Percentiles rank a stretch among this genome's conserved stretches.
Evolutionary conservation across 2,113 vertebrate genomes (phyloP).

Genomic region (Cricetomys ansorgei): DNA sequence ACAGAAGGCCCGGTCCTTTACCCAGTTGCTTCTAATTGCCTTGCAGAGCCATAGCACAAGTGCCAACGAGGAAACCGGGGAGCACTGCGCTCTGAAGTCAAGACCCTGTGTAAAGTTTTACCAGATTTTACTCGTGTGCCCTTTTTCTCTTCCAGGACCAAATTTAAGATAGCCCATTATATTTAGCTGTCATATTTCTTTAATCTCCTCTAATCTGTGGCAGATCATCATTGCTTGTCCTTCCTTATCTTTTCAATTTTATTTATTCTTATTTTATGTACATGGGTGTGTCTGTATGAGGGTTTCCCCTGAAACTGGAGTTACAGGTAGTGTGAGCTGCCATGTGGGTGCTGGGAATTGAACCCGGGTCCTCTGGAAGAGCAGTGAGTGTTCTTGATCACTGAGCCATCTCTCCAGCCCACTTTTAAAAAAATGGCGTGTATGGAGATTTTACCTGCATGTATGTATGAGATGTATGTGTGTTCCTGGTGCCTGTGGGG

Average conservation of each 20-base stretch:
- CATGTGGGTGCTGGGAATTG: neutral
- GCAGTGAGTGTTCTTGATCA: neutral
- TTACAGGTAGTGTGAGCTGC: neutral
- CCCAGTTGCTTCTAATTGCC: neutral
- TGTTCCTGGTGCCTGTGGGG: neutral
- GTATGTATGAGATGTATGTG: neutral
- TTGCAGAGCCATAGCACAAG: neutral
- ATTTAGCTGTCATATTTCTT: neutral
- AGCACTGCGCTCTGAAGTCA: neutral
- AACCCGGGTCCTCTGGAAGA: neutral
- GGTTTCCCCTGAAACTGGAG: neutral
- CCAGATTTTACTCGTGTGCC: neutral
- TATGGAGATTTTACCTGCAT: neutral
- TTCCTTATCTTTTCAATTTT: neutral
- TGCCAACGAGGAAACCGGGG: neutral
- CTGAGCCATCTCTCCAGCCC: neutral
- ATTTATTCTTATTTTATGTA: neutral
- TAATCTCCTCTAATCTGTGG: neutral
- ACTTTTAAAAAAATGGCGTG: neutral
- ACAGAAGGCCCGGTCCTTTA: neutral
- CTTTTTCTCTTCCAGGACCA: neutral
- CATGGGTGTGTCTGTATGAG: neutral
- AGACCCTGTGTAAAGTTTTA: neutral
- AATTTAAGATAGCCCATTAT: neutral
- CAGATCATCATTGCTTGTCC: neutral